These are phyloP conservation scores for Sebastes vulpes DNA, from an alignment of 2,797 vertebrate genomes.

Conservation along the genomic window DNA sequence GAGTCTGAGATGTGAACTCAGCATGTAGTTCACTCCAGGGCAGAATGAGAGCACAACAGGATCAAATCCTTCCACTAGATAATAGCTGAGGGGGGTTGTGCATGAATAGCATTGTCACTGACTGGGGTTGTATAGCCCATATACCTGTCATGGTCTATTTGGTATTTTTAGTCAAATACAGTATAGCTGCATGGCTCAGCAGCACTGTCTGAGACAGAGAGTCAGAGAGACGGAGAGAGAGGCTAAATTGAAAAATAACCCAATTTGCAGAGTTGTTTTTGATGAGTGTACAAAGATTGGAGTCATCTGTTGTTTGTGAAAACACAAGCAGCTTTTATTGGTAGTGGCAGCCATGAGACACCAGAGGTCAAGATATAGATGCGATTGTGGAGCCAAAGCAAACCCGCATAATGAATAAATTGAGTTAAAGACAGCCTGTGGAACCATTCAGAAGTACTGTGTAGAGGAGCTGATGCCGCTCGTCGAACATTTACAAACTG, in stretches of 20 bases:
- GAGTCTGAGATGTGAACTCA: slow-evolving; percentile 40
- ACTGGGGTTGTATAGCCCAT: slow-evolving; percentile 14
- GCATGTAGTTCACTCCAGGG: slow-evolving; percentile 40
- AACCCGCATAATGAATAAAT: slow-evolving; percentile 7
- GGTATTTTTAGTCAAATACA: slow-evolving; percentile 36
- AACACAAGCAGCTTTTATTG: slow-evolving; percentile 30
- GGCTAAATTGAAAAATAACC: slow-evolving; percentile 44
- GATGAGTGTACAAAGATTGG: slow-evolving; percentile 43
- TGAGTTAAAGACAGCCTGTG: background rate
- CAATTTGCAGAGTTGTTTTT: slow-evolving; percentile 49
- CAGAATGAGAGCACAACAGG: slow-evolving; percentile 13
- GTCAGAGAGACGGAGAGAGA: background rate
- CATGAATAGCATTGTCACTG: slow-evolving; percentile 17
- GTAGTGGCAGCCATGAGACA: slow-evolving; percentile 14
- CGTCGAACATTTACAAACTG: background rate
- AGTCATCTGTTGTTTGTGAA: slow-evolving; percentile 25
- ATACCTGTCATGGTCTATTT: slow-evolving; percentile 53
- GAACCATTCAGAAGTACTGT: background rate
- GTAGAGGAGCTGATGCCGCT: no score
- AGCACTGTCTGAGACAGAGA: slow-evolving; percentile 14
- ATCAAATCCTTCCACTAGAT: slow-evolving; percentile 12
- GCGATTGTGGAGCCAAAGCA: background rate
- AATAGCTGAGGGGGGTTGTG: slow-evolving; percentile 10
- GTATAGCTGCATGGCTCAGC: slow-evolving; percentile 55
- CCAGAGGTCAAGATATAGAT: slow-evolving; percentile 16